Conservation (phyloP, 1,140 invertebrate genomes). For the Saccostrea cuccullata region DNA sequence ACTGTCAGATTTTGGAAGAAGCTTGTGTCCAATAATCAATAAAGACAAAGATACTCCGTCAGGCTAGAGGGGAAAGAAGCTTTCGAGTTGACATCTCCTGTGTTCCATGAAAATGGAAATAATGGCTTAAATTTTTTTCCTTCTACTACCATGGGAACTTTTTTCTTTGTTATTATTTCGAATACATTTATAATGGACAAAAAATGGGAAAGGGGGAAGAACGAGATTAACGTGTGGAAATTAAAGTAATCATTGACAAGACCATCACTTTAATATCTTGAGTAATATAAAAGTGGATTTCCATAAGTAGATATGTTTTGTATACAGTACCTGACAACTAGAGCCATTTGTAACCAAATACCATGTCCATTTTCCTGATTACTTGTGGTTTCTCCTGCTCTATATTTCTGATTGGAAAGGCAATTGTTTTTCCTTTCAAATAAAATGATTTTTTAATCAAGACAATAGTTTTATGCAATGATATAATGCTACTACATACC, state of each 20-base stretch:
- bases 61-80: conserved; percentile 25
- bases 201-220: background rate
- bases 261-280: conserved; percentile 1
- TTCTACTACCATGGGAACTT: background rate
- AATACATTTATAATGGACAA: background rate
- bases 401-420: background rate
- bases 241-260: conserved; percentile 16
- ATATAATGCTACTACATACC: background rate
- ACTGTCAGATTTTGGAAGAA: conserved; percentile 33
- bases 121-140: background rate
- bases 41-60: conserved; percentile 22
- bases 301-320: background rate
- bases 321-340: background rate
- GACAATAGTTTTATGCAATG: background rate
- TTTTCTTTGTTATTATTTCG: background rate
- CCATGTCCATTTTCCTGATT: background rate
- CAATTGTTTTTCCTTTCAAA: background rate
- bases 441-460: background rate
- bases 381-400: background rate
- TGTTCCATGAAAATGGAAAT: conserved; percentile 26
- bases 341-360: background rate
- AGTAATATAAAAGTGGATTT: background rate
- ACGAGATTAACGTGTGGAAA: background rate
- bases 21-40: conserved; percentile 25
- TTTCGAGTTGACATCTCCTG: conserved; percentile 12